Evolutionary conservation across 2,888 invertebrate genomes (phyloP).

Genomic region (Apeira syringaria): DNA sequence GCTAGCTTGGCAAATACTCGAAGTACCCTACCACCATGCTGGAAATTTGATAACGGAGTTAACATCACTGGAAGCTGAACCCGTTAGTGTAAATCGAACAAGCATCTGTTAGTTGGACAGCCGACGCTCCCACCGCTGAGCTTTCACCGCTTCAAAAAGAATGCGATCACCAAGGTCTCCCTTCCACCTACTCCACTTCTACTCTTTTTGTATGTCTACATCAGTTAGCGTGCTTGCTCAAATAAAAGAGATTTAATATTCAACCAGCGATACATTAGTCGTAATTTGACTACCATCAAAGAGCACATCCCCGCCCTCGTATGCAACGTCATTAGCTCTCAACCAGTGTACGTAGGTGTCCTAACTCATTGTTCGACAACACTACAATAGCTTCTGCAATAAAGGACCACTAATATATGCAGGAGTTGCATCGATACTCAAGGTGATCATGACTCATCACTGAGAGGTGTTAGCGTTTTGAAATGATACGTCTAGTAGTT

Average conservation of each 20-base stretch:
- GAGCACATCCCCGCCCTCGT: slow-evolving; percentile 17
- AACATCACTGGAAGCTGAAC: no score
- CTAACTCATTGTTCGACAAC: slow-evolving; percentile 57
- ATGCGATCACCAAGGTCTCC: no score
- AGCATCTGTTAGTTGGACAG: no score
- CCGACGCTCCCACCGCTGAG: no score
- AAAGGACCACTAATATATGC: slow-evolving; percentile 58
- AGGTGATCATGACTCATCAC: slow-evolving; percentile 63
- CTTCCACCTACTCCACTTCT: no score
- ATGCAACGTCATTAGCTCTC: slow-evolving; percentile 20
- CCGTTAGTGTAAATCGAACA: no score
- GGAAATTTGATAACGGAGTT: no score
- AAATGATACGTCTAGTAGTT: no score
- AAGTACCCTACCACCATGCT: no score
- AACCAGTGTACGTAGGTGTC: slow-evolving; percentile 30
- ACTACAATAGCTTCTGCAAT: slow-evolving; percentile 73
- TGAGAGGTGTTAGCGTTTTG: slow-evolving; percentile 17
- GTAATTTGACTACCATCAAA: slow-evolving; percentile 7
- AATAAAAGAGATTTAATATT: background rate
- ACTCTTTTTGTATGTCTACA: no score
- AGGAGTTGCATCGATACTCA: slow-evolving; percentile 62
- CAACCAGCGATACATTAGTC: background rate
- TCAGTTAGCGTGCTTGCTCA: background rate
- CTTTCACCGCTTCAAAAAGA: no score
- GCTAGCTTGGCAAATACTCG: no score